These are phyloP conservation scores for Montipora foliosa DNA, from an alignment of 64 coral and sea anemone genomes.

Conservation along the genomic window DNA sequence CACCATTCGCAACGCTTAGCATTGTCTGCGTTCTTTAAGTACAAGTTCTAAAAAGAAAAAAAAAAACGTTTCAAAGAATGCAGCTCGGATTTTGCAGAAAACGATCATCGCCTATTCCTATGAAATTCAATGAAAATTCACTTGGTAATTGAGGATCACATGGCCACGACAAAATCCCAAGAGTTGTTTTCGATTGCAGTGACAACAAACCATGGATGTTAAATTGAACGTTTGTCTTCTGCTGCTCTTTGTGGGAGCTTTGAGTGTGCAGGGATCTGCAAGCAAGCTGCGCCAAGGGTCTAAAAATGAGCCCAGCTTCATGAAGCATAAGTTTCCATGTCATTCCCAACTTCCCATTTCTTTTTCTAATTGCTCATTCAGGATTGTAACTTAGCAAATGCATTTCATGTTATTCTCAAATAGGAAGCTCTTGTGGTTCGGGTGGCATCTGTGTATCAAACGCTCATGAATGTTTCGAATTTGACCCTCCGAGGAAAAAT, in stretches of 20 bases:
- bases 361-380: neutral
- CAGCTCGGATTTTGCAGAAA: neutral
- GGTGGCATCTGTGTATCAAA: neutral
- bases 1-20: neutral
- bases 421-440: neutral
- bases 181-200: slow-evolving; percentile 13
- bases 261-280: neutral
- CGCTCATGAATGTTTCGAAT: neutral
- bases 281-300: neutral
- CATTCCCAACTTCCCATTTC: neutral
- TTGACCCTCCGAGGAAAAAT: neutral
- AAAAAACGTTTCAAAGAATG: neutral
- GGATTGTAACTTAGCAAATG: neutral
- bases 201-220: neutral
- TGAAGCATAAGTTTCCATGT: neutral
- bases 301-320: slow-evolving; percentile 1
- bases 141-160: neutral
- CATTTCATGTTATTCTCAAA: neutral
- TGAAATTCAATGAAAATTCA: slow-evolving; percentile 2
- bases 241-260: neutral
- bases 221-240: slow-evolving; percentile 13
- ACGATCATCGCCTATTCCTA: neutral
- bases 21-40: neutral
- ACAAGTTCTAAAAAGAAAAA: neutral
- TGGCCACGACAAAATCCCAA: slow-evolving; percentile 14